Percentiles rank a stretch among this genome's conserved stretches.
Evolutionary conservation across 2,113 vertebrate genomes (phyloP).

Genomic region (Oreochromis niloticus): DNA sequence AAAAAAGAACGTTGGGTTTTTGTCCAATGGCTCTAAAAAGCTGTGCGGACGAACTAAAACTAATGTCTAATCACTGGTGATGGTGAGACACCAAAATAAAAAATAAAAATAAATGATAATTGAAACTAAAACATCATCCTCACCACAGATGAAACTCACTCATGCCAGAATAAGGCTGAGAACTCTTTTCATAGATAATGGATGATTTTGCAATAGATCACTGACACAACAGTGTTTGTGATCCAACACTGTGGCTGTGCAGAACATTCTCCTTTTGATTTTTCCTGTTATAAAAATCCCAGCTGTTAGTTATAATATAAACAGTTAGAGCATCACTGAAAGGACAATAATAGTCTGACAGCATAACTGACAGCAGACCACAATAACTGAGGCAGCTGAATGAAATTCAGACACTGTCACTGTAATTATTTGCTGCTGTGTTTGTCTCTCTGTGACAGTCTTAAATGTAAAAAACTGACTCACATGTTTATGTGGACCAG

Average conservation of each 20-base stretch:
- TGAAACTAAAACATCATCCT: background rate
- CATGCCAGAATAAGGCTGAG: background rate
- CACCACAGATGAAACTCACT: background rate
- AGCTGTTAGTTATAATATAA: background rate
- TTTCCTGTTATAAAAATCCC: background rate
- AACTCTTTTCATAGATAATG: background rate
- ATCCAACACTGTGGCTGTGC: accelerated
- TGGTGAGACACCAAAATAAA: background rate
- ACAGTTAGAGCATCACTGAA: background rate
- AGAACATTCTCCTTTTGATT: background rate
- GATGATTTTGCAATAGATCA: background rate
- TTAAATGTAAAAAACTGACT: background rate
- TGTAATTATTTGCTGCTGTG: background rate
- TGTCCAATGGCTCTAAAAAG: background rate
- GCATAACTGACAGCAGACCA: background rate
- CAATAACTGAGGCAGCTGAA: background rate
- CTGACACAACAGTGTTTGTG: background rate
- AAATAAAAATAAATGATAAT: background rate
- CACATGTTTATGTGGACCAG: background rate
- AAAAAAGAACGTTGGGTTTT: accelerated
- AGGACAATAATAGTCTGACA: background rate
- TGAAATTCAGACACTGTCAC: background rate
- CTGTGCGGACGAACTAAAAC: background rate
- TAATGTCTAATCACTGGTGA: background rate
- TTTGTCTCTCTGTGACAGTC: background rate